Base-by-base conservation (phyloP, 30 jellyfish, hydroid and myxozoan genomes). In the Aurelia aurita region DNA sequence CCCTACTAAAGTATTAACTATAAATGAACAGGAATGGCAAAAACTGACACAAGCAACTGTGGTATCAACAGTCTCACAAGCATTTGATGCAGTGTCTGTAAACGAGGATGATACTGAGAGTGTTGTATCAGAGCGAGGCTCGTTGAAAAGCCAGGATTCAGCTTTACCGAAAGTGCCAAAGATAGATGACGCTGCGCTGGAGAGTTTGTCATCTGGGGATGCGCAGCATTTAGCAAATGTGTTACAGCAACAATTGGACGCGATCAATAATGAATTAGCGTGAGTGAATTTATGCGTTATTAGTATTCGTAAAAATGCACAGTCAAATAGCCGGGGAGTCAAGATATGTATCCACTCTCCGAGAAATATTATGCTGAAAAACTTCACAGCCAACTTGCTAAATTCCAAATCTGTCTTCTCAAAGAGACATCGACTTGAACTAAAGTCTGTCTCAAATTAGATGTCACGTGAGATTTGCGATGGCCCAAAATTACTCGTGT, bases 181-280 rank as follows among this genome's bases (percentile, higher is more conserved):
- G 28, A 64, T 84, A 8, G 88, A 72, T 23, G 90, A 84, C 49
- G 97, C 89, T 47, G 67, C 95, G 31, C 62, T 90, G 75, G 97
- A 90, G 72, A 22, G 89, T 58, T 81, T 90, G 62, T 75, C 92
- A 35, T 83, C 97, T 43, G 91, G 90, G 27, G 97, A 90, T 77
- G 97, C 97, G 39, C 97, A 90, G 71, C 88, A 79, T 22, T 62
- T 90, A 19, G 97, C 97, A 35, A 90, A 80, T 61, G 89, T 90
- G 20, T 54, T 90, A 58, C 97, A 90, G 69, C 83, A 85, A 34
- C 97, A 90, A 34, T 84, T 90, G 51, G 96, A 90, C 51, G 97
- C 97, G 14, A 90, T 90, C 65, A 90, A 90, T 58, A 86, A 90
- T 28, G 97, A 90, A 58, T 70, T 90, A 34, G 97, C 91, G 97